These are phyloP conservation scores for Nothura maculosa DNA, from an alignment of 2,797 vertebrate genomes.

Conservation along the genomic window DNA sequence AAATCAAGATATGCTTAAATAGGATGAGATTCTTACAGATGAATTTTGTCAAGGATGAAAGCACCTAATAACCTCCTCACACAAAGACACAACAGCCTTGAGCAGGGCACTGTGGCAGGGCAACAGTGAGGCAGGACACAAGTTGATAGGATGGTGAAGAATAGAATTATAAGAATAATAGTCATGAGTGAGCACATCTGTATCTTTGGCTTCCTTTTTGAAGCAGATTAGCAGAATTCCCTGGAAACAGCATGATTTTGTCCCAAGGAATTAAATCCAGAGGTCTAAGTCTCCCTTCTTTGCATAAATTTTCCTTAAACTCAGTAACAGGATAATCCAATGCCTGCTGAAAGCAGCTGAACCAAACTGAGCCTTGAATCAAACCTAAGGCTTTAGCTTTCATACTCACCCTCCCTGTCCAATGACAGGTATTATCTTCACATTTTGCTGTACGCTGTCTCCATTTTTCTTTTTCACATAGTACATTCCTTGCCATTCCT, in stretches of 20 bases:
- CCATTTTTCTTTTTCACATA: conserved; percentile 96
- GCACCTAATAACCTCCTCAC: not conserved
- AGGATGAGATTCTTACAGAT: not conserved
- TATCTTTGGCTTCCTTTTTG: not conserved
- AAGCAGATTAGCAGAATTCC: not conserved
- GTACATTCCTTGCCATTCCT: conserved; percentile 99
- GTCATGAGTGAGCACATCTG: not conserved
- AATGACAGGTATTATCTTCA: conserved; percentile 97
- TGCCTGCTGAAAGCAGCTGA: not conserved
- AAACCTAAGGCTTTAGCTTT: not conserved
- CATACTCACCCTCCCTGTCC: conserved; percentile 97
- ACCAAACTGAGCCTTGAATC: not conserved
- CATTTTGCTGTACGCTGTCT: conserved; percentile 96
- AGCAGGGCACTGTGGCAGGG: not conserved
- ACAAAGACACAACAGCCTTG: not conserved
- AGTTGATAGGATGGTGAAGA: not conserved
- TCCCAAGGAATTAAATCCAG: not conserved
- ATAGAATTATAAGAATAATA: not conserved
- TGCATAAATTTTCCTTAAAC: not conserved
- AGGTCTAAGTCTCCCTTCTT: not conserved
- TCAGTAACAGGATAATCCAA: not conserved
- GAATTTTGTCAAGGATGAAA: not conserved
- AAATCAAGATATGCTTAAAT: not conserved
- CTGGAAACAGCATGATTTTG: not conserved
- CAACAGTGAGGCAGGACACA: not conserved